Base-by-base conservation (phyloP, 2,797 vertebrate species). In the Amblyraja radiata region DNA sequence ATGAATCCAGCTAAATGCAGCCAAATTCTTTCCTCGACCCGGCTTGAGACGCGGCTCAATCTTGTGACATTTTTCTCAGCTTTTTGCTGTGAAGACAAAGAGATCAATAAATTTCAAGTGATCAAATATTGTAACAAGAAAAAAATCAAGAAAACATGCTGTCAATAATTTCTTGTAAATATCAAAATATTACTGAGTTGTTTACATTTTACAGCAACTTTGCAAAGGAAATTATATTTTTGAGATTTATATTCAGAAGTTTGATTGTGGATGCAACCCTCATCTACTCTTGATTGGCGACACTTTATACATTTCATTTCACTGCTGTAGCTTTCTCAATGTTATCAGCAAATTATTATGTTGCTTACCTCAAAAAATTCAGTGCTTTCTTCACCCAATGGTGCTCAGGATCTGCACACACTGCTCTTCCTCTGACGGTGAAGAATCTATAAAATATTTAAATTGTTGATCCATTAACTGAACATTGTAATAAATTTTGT, bases 61-160 rank as follows among this genome's bases (percentile, higher is more conserved):
- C 18, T 16, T 54, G 25, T 14, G 71, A 74, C 90, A 92, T n/a
- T 46, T 74, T 39, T 54, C 76, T 6, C 90, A 92, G 25, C 13
- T 73, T 92, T 92, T 92, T 76, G 90, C 90, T 92, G 90, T 54
- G 28, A 54, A 54, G 10, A 58, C 13, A 74, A 92, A 54, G 76
- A 25, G 39, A 46, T 39, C 71, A 58, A n/a, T 92, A 54, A 54
- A 5, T 73, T 92, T 54, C 71, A 92, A 76, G 28, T 76, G 6
- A 76, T 54, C 14, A 16, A 92, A 76, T 76, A 6, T 76, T 10
- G 14, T 61, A 74, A 25, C n/a, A 32, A 86, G 58, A 63, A 28
- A 54, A 54, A 54, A 63, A 63, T 16, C 84, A 88, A n/a, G 9
- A 16, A 68, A 68, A 46, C 46, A 54, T 88, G 14, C 36, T 61